Percentiles rank a stretch among this genome's conserved stretches.
Evolutionary conservation across 2,113 vertebrate species (phyloP).

Genomic region (Hiodon tergisus): DNA sequence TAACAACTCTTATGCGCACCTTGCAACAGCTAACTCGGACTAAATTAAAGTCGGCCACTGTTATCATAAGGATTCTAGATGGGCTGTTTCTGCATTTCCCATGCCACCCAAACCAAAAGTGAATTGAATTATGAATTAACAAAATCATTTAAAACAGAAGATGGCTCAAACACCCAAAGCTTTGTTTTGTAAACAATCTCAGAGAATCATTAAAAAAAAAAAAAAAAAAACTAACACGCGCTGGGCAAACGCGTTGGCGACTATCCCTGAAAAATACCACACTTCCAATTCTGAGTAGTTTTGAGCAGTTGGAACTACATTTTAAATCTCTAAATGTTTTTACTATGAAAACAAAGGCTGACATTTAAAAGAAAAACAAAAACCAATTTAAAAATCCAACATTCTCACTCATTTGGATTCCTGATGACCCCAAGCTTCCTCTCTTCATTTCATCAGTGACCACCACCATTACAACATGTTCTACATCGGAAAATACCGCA

Average conservation of each 20-base stretch:
- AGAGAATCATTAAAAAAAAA: constrained; percentile 2
- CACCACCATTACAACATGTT: not conserved
- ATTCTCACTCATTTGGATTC: not conserved
- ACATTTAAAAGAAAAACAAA: not conserved
- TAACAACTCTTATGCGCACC: no score
- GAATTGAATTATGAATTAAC: not conserved
- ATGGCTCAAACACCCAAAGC: not conserved
- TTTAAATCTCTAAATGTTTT: not conserved
- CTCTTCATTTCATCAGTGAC: not conserved
- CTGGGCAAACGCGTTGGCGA: no score
- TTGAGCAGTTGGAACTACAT: not conserved
- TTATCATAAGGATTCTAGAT: no score
- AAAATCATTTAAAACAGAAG: constrained; percentile 9
- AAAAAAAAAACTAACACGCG: constrained; percentile 10
- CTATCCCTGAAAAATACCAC: not conserved
- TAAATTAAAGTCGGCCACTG: no score
- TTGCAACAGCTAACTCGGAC: no score
- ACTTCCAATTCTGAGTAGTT: not conserved
- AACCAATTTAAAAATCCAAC: not conserved
- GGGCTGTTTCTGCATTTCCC: no score
- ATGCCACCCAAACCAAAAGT: no score
- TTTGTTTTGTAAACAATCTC: no score
- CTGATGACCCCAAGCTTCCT: no score
- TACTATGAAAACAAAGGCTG: no score
- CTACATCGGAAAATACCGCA: constrained; percentile 11